phyloP scores from a whole-genome alignment of 2,113 vertebrate genomes.

The Ploceus nigricollis region DNA sequence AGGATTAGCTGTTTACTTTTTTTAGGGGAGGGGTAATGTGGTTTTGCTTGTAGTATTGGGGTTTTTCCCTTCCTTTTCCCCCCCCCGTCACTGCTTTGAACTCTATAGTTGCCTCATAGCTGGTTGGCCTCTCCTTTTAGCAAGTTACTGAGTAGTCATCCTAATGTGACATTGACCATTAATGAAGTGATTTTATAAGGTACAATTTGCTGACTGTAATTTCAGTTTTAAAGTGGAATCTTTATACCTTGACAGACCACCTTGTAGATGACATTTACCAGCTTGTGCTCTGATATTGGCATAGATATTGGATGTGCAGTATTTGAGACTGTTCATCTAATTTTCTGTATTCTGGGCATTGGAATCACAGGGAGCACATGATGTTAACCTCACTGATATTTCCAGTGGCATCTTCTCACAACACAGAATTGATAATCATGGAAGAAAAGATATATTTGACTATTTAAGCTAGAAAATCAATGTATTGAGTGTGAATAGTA shows the following conservation, averaged over 20 bases:
- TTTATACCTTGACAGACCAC: neutral
- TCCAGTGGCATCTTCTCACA: neutral
- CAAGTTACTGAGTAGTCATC: neutral
- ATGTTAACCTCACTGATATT: neutral
- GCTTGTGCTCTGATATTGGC: neutral
- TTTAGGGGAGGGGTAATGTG: neutral
- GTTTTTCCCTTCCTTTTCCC: rapidly evolving
- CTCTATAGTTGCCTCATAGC: neutral
- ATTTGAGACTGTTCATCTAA: neutral
- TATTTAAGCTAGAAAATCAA: neutral
- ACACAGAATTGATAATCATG: neutral
- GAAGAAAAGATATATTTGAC: neutral
- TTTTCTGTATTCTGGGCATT: neutral
- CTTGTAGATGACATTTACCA: neutral
- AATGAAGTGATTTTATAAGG: neutral
- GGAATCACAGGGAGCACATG: neutral
- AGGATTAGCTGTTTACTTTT: neutral
- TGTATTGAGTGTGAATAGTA: neutral
- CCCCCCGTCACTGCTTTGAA: neutral
- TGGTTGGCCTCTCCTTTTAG: neutral
- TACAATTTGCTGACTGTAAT: neutral
- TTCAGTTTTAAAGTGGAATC: neutral
- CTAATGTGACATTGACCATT: neutral
- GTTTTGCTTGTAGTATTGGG: neutral
- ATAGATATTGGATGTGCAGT: neutral